These are phyloP conservation scores for Numenius phaeopus DNA, from an alignment of 2,797 vertebrate species.

Conservation along the genomic window DNA sequence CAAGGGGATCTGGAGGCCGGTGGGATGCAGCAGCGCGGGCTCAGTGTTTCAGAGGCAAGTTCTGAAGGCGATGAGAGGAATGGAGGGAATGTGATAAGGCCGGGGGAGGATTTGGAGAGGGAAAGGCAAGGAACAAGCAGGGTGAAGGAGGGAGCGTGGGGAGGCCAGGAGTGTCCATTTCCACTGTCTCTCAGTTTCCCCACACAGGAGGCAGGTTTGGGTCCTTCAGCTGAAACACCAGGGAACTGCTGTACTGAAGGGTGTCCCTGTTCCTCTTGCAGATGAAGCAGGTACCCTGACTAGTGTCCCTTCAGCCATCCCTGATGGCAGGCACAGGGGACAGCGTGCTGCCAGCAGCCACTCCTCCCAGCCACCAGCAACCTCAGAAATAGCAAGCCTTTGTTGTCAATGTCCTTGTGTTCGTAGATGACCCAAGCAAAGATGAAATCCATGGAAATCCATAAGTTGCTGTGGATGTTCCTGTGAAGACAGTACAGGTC, in stretches of 20 bases:
- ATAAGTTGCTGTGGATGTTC: not conserved
- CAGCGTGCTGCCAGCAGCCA: not conserved
- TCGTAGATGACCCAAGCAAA: not conserved
- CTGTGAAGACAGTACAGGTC: not conserved
- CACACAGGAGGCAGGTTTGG: not conserved
- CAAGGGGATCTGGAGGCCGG: not conserved
- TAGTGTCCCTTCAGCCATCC: not conserved
- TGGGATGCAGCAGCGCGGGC: not conserved
- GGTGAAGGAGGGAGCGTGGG: not conserved
- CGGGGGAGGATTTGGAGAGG: not conserved
- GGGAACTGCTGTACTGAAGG: not conserved
- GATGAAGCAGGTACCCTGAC: not conserved
- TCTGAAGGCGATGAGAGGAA: slow-evolving; percentile 37
- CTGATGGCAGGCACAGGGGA: not conserved
- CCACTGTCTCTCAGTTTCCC: not conserved
- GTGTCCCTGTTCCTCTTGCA: not conserved
- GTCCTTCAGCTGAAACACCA: not conserved
- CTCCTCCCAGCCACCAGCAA: not conserved
- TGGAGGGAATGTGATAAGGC: slow-evolving; percentile 66
- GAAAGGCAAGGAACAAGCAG: not conserved
- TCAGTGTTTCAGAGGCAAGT: not conserved
- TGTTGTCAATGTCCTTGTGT: not conserved
- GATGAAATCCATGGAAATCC: not conserved
- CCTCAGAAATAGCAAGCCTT: not conserved
- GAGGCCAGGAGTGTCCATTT: not conserved